Base-by-base conservation (phyloP, 2,888 invertebrate species). In the Euproctis similis region DNA sequence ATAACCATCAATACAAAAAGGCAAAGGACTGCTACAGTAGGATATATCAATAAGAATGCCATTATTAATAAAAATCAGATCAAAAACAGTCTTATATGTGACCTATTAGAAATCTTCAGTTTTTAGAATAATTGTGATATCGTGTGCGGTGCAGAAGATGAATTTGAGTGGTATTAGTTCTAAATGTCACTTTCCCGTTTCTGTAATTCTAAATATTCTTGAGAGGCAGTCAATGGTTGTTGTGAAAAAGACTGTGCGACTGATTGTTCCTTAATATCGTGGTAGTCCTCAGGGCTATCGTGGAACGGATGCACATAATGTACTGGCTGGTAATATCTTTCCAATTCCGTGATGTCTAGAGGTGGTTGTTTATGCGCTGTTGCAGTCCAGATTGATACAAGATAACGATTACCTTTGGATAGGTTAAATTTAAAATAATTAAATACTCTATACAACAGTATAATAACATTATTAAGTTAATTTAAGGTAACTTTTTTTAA, bases 341-440 rank as follows among this genome's bases (percentile, higher is more conserved):
- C 88, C 0, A 95, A 71, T 65, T 94, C 94, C 0, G 90, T 89
- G 28, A 92, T 87, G 65, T 95, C 94, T 3, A 94, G 69, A 1
- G 95, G 90, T 2, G 93, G 92, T 61, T 93, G 93, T 44, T 92
- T 90, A 63, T 93, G 91, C 0, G 95, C 94, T 3, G 93, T 91
- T 18, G 92, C 87, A 1, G 94, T 91, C 93, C 93, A 95, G 64
- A 95, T 85, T 1, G 94, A 91, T 9, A 92, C 89, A 35, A 95
- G 77, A 92, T 92, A 94, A 56, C 93, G 92, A 66, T 93, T 95
- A 26, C 94, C 94, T 92, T 12, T 8, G 8, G n/a, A n/a, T 22
- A 6, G 4, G 11, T 22, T 11, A n/a, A 19, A 19, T 19, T n/a
- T n/a, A 4, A 19, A 6, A n/a, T n/a, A n/a, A n/a, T n/a, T n/a